Base-by-base conservation (phyloP, 2,113 vertebrate species). In the Sinosuthora webbiana region DNA sequence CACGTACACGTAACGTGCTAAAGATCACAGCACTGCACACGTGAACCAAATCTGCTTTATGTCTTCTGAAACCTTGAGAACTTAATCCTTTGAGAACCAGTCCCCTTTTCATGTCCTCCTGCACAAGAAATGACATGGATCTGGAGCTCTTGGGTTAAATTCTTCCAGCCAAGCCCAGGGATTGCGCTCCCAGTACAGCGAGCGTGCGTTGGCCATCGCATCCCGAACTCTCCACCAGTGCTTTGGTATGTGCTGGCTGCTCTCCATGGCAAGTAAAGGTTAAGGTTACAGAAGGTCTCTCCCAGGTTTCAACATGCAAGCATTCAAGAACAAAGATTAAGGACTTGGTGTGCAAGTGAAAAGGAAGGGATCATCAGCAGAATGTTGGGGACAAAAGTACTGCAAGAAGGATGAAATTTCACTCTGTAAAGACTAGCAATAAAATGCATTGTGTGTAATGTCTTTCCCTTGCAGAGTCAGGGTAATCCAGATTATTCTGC, bases 1-100 rank as follows among this genome's bases (percentile, higher is more conserved):
- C 27, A 5, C 1, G 2, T 4, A 27, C 22, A 44, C 0, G 5
- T 6, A 83, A 57, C 23, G 1, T 5, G 18, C 3, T 50, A 25
- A 60, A 80, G 27, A 22, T 13, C 41, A 42, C 42, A 42, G 56
- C 17, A 21, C 0, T 2, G 30, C 27, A 42, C 62, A 24, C 0
- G 3, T 21, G 22, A n/a, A 28, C 0, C 0, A 16, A 16, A 84
- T 19, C 59, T 47, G 35, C 50, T 83, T 47, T 31, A 6, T 0
- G 17, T 7, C 31, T 56, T 17, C 41, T 73, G 70, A 62, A 85
- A 42, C 67, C 56, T 24, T 77, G 49, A 44, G 49, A 56, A 50
- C 39, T 25, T 37, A 47, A 8, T 42, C 45, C 52, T 73, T 31
- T 45, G 59, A 47, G 21, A 84, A 55, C 10, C 4, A 45, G 30